phyloP scores from a whole-genome alignment of 2,888 invertebrate genomes.

The Synergus itoensis region DNA sequence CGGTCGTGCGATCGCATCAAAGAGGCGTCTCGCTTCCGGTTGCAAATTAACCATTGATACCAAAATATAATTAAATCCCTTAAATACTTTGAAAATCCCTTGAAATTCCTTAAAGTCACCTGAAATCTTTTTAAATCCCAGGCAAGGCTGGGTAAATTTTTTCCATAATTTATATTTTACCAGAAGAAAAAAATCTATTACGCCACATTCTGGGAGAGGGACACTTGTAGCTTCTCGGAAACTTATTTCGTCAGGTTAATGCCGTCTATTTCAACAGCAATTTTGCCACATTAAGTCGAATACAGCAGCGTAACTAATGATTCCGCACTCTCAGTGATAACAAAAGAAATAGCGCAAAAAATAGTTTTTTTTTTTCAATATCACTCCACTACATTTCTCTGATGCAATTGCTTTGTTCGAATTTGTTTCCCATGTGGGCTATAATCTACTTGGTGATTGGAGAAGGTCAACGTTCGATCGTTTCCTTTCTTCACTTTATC shows the following conservation, averaged over 20 bases:
- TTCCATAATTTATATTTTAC: not conserved
- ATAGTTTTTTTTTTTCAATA: conserved; percentile 5
- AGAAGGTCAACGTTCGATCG: conserved; percentile 36
- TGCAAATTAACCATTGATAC: not conserved
- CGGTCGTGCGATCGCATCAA: conserved; percentile 29
- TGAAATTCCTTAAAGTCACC: not conserved
- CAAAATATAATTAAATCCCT: conserved; percentile 18
- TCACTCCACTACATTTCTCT: conserved; percentile 11
- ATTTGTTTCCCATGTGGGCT: conserved; percentile 18
- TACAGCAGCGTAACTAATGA: conserved; percentile 10
- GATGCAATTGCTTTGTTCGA: conserved; percentile 38
- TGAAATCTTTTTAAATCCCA: too few species aligned
- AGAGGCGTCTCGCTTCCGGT: conserved; percentile 23
- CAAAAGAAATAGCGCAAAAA: conserved; percentile 31
- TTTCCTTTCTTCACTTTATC: conserved; percentile 38
- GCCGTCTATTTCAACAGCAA: conserved; percentile 21
- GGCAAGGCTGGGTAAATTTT: too few species aligned
- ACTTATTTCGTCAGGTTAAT: conserved; percentile 33
- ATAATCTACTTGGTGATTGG: conserved; percentile 31
- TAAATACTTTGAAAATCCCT: not conserved
- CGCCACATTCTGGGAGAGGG: conserved; percentile 28
- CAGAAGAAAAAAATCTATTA: conserved; percentile 15
- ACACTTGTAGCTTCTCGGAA: conserved; percentile 26
- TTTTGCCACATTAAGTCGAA: conserved; percentile 24
- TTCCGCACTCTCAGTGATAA: not conserved